Evolutionary conservation across 2,888 invertebrate species (phyloP).

Genomic region (Gymnoscelis rufifasciata): DNA sequence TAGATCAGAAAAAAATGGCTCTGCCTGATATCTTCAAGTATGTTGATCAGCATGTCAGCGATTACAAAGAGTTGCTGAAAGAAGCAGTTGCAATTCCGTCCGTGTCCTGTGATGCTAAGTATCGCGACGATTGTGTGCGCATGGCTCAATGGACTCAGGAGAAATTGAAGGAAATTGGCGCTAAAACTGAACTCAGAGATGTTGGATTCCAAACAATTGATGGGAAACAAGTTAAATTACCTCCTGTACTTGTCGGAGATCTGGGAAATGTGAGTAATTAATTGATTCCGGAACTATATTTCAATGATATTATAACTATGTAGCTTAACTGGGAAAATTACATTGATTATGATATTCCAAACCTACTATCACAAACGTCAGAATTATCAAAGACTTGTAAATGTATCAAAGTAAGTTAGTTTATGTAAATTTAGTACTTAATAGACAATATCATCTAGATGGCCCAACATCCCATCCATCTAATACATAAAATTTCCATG

Average conservation of each 20-base stretch:
- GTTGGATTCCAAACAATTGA: slow-evolving; percentile 87
- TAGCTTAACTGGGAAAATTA: too few relatives aligned
- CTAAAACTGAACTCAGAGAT: slow-evolving; percentile 84
- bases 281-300: too few relatives aligned
- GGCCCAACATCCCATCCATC: too few relatives aligned
- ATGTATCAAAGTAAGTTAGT: too few relatives aligned
- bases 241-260: slow-evolving; percentile 89
- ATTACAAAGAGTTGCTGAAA: slow-evolving; percentile 87
- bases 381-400: too few relatives aligned
- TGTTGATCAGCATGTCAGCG: slow-evolving; percentile 86
- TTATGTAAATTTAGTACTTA: too few relatives aligned
- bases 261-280: slow-evolving; percentile 79
- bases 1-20: slow-evolving; percentile 54
- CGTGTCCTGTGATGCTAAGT: slow-evolving; percentile 94
- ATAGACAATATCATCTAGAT: too few relatives aligned
- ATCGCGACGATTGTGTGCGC: slow-evolving; percentile 86
- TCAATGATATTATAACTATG: too few relatives aligned
- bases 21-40: slow-evolving; percentile 80
- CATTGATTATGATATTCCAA: too few relatives aligned
- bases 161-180: slow-evolving; percentile 84
- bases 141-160: slow-evolving; percentile 92
- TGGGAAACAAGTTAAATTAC: slow-evolving; percentile 86
- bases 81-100: slow-evolving; percentile 96
- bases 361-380: too few relatives aligned
- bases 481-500: too few relatives aligned